These are phyloP conservation scores for Gallinago stenura DNA, from an alignment of 2,797 vertebrate species.

Conservation along the genomic window DNA sequence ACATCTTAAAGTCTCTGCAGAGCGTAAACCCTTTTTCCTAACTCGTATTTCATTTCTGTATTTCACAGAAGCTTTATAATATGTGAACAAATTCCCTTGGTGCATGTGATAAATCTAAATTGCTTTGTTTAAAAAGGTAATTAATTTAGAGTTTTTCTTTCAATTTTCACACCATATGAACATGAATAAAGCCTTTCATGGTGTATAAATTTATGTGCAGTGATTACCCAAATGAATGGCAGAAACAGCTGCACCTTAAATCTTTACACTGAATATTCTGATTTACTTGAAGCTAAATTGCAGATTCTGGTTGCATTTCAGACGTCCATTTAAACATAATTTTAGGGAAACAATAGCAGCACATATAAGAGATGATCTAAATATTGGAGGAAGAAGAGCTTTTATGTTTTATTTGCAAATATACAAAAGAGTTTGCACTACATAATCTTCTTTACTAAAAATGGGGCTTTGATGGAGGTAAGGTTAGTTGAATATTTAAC, in stretches of 20 bases:
- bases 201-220: slow-evolving; percentile 72
- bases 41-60: slow-evolving; percentile 52
- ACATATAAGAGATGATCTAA: background rate
- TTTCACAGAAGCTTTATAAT: slow-evolving; percentile 68
- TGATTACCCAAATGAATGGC: slow-evolving; percentile 71
- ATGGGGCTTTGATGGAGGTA: background rate
- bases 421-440: background rate
- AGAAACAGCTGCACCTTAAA: slow-evolving; percentile 73
- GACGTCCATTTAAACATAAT: background rate
- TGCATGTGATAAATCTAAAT: slow-evolving; percentile 69
- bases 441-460: background rate
- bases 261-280: slow-evolving; percentile 50
- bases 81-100: slow-evolving; percentile 64
- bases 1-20: slow-evolving; percentile 42
- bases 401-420: background rate
- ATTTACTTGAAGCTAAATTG: slow-evolving; percentile 36
- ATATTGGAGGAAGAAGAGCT: background rate
- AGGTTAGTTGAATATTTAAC: background rate
- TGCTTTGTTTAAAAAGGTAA: slow-evolving; percentile 74
- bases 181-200: slow-evolving; percentile 77
- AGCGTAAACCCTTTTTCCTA: slow-evolving; percentile 4
- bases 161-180: slow-evolving; percentile 77
- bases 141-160: slow-evolving; percentile 80
- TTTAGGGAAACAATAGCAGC: background rate
- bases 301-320: slow-evolving; percentile 50